Evolutionary conservation across 1,140 invertebrate genomes (phyloP).

Genomic region (Drosophila pachea): DNA sequence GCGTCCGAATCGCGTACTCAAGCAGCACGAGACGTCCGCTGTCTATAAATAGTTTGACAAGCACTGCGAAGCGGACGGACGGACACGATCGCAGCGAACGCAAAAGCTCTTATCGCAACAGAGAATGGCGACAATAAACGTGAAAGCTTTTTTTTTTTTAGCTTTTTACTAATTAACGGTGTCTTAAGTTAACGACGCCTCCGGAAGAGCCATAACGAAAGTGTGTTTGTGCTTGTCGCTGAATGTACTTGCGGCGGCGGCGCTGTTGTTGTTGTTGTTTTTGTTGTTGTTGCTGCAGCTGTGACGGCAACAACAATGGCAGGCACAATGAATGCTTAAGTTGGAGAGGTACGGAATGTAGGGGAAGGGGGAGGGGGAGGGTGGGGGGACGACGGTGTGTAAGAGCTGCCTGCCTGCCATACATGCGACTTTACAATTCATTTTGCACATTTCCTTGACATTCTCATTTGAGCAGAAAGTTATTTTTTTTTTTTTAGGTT

Average conservation of each 20-base stretch:
- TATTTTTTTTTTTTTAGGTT: constrained; percentile 23
- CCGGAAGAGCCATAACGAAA: constrained; percentile 29
- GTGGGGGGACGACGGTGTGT: no score
- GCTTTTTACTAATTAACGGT: constrained; percentile 36
- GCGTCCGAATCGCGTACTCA: not conserved
- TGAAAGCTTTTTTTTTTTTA: constrained; percentile 22
- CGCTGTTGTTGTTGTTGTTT: constrained; percentile 12
- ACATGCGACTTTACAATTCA: constrained; percentile 61
- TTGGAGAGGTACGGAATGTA: not conserved
- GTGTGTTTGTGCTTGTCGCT: constrained; percentile 8
- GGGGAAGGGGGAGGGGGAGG: no score
- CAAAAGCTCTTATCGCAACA: not conserved
- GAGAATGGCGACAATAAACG: not conserved
- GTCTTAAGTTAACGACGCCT: constrained; percentile 15
- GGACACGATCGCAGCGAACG: constrained; percentile 3
- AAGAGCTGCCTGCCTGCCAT: not conserved
- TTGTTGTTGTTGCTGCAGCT: constrained; percentile 25
- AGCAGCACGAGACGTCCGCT: not conserved
- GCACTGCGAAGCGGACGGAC: constrained; percentile 9
- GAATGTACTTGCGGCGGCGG: constrained; percentile 5
- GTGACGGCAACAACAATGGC: constrained; percentile 12
- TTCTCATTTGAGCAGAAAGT: constrained; percentile 59
- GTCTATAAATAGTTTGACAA: constrained; percentile 41
- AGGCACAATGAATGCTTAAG: constrained; percentile 39
- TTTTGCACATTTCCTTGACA: constrained; percentile 76